Percentiles rank a stretch among this genome's conserved stretches.
These are phyloP conservation scores for Aegotheles bennettii DNA, from an alignment of 2,113 vertebrate species.

Conservation along the genomic window DNA sequence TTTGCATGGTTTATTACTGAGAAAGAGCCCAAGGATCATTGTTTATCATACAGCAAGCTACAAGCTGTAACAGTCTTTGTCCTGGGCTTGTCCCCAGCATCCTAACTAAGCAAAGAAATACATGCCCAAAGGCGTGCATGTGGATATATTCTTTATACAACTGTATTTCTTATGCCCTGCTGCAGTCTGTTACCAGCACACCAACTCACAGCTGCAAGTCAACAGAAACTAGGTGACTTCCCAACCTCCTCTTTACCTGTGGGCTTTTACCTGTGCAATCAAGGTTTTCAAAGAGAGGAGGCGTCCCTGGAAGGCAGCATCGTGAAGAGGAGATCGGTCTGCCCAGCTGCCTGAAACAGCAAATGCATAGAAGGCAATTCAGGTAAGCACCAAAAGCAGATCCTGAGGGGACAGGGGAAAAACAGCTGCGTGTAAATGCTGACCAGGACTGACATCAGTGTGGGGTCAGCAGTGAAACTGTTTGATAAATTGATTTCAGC, in stretches of 20 bases:
- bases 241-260: background rate
- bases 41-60: background rate
- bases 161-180: background rate
- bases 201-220: background rate
- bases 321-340: conserved; percentile 89
- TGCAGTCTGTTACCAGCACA: background rate
- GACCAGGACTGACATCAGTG: background rate
- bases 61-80: background rate
- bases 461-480: background rate
- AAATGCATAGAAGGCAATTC: background rate
- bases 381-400: background rate
- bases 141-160: background rate
- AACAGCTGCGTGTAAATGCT: background rate
- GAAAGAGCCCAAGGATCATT: background rate
- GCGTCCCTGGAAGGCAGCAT: conserved; percentile 89
- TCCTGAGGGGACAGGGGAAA: background rate
- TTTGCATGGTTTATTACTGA: background rate
- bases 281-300: conserved; percentile 83
- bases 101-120: background rate
- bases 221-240: background rate
- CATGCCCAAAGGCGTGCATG: background rate
- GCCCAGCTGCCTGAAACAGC: conserved; percentile 82
- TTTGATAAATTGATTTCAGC: background rate
- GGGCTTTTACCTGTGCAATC: conserved; percentile 81
- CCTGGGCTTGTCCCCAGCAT: background rate